Conservation (phyloP, 2,113 vertebrate genomes). For the Mustelus asterias region DNA sequence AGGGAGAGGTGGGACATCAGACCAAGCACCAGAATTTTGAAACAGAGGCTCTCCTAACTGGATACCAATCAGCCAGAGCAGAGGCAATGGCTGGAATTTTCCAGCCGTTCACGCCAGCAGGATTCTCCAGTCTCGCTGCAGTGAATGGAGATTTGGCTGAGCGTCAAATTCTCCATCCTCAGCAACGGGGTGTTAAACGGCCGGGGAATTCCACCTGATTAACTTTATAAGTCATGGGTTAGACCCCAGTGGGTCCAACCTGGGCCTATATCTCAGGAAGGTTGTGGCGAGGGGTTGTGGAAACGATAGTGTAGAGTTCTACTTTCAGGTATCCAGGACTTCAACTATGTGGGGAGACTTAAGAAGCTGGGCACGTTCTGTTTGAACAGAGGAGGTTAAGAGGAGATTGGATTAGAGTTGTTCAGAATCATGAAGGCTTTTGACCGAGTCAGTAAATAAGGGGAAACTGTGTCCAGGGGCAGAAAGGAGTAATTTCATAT, state of each 20-base stretch:
- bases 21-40: too few relatives aligned
- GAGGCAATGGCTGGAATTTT: too few relatives aligned
- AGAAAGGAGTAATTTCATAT: neutral
- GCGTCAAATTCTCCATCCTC: too few relatives aligned
- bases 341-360: neutral
- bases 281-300: neutral
- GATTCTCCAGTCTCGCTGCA: too few relatives aligned
- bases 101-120: too few relatives aligned
- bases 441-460: neutral
- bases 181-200: too few relatives aligned
- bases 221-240: neutral
- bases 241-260: neutral
- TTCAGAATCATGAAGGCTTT: neutral
- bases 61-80: too few relatives aligned
- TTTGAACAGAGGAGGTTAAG: neutral
- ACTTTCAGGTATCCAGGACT: neutral
- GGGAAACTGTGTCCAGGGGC: neutral
- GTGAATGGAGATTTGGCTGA: too few relatives aligned
- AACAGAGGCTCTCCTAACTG: too few relatives aligned
- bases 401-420: neutral
- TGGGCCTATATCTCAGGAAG: neutral
- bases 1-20: too few relatives aligned
- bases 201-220: too few relatives aligned
- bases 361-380: neutral
- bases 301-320: neutral